A percentile compares a stretch with the other conserved stretches of the same genome.
phyloP scores from a whole-genome alignment of 2,797 vertebrate species.

The Urosaurus nigricauda region DNA sequence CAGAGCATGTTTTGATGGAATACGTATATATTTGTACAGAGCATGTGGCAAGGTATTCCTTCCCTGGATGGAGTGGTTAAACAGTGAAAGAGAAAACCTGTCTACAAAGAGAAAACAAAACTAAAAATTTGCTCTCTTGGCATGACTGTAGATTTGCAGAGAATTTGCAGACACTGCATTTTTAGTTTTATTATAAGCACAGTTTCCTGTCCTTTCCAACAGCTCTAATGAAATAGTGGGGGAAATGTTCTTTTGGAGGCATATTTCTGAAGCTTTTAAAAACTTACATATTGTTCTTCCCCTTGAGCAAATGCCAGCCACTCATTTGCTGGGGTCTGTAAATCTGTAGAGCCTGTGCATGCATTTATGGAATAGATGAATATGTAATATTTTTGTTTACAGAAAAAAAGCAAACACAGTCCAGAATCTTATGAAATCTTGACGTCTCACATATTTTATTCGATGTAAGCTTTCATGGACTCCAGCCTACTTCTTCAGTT shows the following conservation, averaged over 20 bases:
- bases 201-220: not conserved
- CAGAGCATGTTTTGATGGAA: no score
- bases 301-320: not conserved
- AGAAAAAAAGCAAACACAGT: not conserved
- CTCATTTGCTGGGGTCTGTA: no score
- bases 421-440: no score
- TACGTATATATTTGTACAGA: not conserved
- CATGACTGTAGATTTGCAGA: conserved; percentile 14
- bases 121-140: conserved; percentile 13
- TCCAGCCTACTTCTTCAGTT: no score
- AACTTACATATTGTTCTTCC: not conserved
- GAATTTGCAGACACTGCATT: not conserved
- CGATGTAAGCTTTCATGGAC: no score
- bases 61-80: not conserved
- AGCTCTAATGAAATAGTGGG: not conserved
- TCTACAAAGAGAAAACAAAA: conserved; percentile 22
- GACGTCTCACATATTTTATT: no score
- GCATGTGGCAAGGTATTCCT: not conserved
- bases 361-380: not conserved
- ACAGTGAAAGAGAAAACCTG: conserved; percentile 9
- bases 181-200: not conserved
- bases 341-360: not conserved
- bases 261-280: not conserved
- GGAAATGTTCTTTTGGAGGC: not conserved
- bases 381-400: not conserved